Evolutionary conservation across 2,797 vertebrate species (phyloP), one percentile per base, ranked within the genome.

Genomic region (Eleutherodactylus coqui): DNA sequence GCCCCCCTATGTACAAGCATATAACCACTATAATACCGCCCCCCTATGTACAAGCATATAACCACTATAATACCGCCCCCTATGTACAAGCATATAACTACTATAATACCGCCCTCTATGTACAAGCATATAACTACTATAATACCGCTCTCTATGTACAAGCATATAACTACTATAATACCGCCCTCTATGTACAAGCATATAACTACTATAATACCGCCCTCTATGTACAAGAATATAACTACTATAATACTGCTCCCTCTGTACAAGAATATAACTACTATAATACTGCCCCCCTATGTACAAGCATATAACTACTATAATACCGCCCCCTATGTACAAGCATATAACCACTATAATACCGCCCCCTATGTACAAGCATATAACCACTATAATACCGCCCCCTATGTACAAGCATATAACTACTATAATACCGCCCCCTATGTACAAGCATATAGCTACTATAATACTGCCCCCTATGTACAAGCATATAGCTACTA

Each of bases 261-360:
- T 62, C 14, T 53, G 19, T 32, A 62, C 27, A 62, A 32, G 27
- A 62, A 62, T 62, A 62, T 62, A 62, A 62, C 58, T 62, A 62
- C 58, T 62, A 62, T 62, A 62, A 32, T 62, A 62, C 58, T 62
- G 58, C 58, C 5, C 58, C n/a, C n/a, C n/a, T n/a, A n/a, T n/a
- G n/a, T n/a, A n/a, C n/a, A n/a, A n/a, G n/a, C n/a, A n/a, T n/a
- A n/a, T n/a, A n/a, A n/a, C n/a, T n/a, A n/a, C n/a, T n/a, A n/a
- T n/a, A n/a, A n/a, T n/a, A n/a, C n/a, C n/a, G n/a, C n/a, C n/a
- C n/a, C n/a, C n/a, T n/a, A n/a, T n/a, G n/a, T n/a, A n/a, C n/a
- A n/a, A n/a, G n/a, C n/a, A n/a, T n/a, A n/a, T n/a, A n/a, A n/a
- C n/a, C n/a, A n/a, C n/a, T n/a, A n/a, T n/a, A n/a, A n/a, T n/a